Evolutionary conservation across 1,140 invertebrate genomes (phyloP).

Genomic region (Uloborus diversus): DNA sequence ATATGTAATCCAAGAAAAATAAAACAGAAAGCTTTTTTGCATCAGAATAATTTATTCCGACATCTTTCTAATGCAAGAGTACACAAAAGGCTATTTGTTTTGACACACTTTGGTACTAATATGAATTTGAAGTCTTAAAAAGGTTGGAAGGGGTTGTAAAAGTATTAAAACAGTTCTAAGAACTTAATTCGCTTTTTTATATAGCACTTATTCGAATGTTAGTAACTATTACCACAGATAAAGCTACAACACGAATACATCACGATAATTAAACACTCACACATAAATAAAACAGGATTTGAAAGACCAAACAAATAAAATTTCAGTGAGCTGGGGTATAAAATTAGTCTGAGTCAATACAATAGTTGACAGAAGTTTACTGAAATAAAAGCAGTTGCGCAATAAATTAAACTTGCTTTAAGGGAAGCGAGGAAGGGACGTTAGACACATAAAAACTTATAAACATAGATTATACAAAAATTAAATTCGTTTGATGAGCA

Average conservation of each 20-base stretch:
- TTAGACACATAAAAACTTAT: constrained; percentile 26
- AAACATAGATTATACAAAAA: neutral
- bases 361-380: constrained; percentile 46
- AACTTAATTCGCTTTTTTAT: too few species aligned
- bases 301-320: constrained; percentile 6
- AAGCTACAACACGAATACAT: constrained; percentile 1
- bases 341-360: constrained; percentile 44
- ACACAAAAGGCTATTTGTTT: too few species aligned
- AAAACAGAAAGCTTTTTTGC: too few species aligned
- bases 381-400: constrained; percentile 47
- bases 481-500: neutral
- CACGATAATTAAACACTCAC: constrained; percentile 7
- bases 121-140: too few species aligned
- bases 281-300: constrained; percentile 12
- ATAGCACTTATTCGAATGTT: too few species aligned
- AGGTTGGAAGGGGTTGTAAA: too few species aligned
- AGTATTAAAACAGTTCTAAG: too few species aligned
- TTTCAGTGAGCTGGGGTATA: constrained; percentile 28
- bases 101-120: too few species aligned
- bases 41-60: too few species aligned
- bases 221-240: constrained; percentile 3
- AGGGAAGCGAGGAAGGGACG: neutral
- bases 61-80: too few species aligned
- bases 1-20: too few species aligned
- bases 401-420: constrained; percentile 2